Base-by-base conservation (phyloP, 2,113 vertebrate species). In the Bos javanicus region DNA sequence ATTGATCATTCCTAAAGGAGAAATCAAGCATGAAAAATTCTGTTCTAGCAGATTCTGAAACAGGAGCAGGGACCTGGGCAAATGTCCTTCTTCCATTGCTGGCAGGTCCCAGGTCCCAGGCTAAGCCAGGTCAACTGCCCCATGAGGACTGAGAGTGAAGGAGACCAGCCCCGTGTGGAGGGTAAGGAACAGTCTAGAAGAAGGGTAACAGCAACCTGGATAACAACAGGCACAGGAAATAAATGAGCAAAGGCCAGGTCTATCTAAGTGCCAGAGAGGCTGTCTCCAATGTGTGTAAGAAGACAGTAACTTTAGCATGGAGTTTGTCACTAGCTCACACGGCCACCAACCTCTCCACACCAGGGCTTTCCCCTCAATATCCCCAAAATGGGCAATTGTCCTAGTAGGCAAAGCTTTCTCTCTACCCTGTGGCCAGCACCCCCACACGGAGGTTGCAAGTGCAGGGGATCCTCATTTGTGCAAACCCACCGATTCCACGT, bases 371-470 rank as follows among this genome's bases (percentile, higher is more conserved):
- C 3, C 30, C 7, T 23, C 57, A 81, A 52, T 19, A 28, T 17
- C 6, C 39, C 71, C 15, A 2, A 71, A 46, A 7, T 5, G 6
- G 54, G 16, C 36, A 19, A 6, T 8, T 7, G 30, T 57, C 62
- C 3, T 6, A 2, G 30, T 14, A 83, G 48, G 13, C 85, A 59
- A 50, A 36, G 26, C 14, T 23, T 33, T 28, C 57, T 57, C 25
- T 39, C 60, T 43, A 39, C 50, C 43, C 4, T 15, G 33, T 15
- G 26, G n/a, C 30, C 39, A 21, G 3, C 1, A 0, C 6, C 28
- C 50, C 50, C 7, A 3, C 13, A 52, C 3, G 0, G 15, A 59
- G 50, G 26, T 43, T 25, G 15, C 64, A 7, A 0, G 11, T 2
- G 3, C n/a, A 13, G 5, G 56, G 30, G 26, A 43, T 39, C 23